Percentiles rank a stretch among this genome's conserved stretches.
Evolutionary conservation across 2,113 vertebrate species (phyloP).

Genomic region (Cranoglanis bouderius): DNA sequence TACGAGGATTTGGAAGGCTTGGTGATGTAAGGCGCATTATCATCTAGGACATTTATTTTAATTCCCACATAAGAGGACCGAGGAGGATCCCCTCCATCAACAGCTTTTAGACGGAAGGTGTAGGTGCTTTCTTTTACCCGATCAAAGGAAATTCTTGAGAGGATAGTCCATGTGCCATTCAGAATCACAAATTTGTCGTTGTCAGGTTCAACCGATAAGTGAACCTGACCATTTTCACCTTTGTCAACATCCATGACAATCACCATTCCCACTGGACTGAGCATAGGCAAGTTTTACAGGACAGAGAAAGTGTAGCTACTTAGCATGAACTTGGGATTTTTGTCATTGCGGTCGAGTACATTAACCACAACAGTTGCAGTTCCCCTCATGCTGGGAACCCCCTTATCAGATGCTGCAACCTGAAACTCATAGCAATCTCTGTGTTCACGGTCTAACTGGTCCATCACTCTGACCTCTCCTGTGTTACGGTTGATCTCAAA

Average conservation of each 20-base stretch:
- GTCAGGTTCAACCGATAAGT: constrained; percentile 89
- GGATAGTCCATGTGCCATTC: constrained; percentile 93
- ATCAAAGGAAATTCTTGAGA: constrained; percentile 95
- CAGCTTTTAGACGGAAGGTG: constrained; percentile 91
- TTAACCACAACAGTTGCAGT: constrained; percentile 89
- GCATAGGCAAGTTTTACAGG: constrained; percentile 90
- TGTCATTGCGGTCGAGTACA: constrained; percentile 93
- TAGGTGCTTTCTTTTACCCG: constrained; percentile 95
- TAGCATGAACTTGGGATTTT: constrained; percentile 96
- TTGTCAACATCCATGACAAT: constrained; percentile 91
- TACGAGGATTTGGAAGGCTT: constrained; percentile 92
- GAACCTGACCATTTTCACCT: constrained; percentile 87
- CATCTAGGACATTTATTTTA: constrained; percentile 95
- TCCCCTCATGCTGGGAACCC: constrained; percentile 88
- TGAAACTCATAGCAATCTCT: constrained; percentile 85
- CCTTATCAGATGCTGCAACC: constrained; percentile 89
- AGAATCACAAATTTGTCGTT: constrained; percentile 95
- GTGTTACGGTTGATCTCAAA: constrained; percentile 85
- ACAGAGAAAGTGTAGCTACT: constrained; percentile 96
- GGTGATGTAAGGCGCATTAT: constrained; percentile 93
- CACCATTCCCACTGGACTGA: constrained; percentile 95
- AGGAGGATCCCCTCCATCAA: constrained; percentile 88
- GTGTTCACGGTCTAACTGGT: constrained; percentile 87
- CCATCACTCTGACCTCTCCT: constrained; percentile 86
- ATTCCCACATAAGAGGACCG: constrained; percentile 92